Evolutionary conservation across 2,888 invertebrate genomes (phyloP).

Genomic region (Tenthredo mesomela): DNA sequence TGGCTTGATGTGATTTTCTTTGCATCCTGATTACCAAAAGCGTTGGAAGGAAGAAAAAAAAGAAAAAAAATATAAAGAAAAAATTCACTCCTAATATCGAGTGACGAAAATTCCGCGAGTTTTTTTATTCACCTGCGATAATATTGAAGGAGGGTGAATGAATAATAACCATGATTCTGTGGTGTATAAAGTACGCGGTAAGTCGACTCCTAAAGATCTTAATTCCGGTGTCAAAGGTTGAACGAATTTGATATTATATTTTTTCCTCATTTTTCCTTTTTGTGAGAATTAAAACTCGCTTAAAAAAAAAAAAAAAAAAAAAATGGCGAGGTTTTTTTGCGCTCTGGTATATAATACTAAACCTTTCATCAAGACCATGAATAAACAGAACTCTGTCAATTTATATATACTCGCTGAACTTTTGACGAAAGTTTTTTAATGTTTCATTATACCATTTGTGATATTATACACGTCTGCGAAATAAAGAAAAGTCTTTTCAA

Average conservation of each 20-base stretch:
- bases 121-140: neutral
- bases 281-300: neutral
- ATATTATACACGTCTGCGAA: neutral
- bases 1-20: neutral
- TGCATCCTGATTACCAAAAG: neutral
- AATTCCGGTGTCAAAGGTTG: constrained; percentile 3
- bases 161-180: neutral
- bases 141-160: neutral
- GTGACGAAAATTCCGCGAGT: neutral
- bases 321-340: neutral
- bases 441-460: neutral
- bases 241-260: neutral
- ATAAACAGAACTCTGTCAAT: constrained; percentile 25
- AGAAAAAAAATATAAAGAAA: neutral
- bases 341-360: neutral
- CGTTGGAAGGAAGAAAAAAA: neutral
- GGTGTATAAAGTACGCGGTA: neutral
- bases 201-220: neutral
- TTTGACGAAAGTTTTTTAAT: neutral
- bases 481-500: neutral
- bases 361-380: constrained; percentile 4
- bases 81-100: neutral
- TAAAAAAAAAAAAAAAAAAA: constrained; percentile 9
- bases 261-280: neutral
- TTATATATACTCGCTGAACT: neutral